phyloP scores from a whole-genome alignment of 2,113 vertebrate species.

The Cathartes aura region DNA sequence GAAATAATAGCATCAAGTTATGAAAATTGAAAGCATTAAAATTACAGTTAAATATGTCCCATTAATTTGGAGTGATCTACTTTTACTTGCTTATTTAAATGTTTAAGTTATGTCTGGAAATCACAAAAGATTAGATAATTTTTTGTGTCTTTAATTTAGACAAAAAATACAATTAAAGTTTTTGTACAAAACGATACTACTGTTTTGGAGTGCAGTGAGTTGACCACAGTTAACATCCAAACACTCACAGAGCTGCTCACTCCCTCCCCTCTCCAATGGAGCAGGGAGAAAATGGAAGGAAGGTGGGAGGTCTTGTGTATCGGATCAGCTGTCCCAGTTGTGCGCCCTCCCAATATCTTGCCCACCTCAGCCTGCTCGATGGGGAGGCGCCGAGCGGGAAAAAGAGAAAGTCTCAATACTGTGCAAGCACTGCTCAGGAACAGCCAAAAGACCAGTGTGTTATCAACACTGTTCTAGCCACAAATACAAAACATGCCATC shows the following conservation, averaged over 20 bases:
- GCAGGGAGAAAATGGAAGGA: background rate
- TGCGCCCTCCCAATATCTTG: background rate
- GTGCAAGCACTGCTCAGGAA: background rate
- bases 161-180: background rate
- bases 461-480: background rate
- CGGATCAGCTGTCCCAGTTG: background rate
- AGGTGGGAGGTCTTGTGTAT: background rate
- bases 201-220: background rate
- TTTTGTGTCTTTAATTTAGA: background rate
- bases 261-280: fast-evolving
- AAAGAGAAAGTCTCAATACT: background rate
- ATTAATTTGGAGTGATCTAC: background rate
- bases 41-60: background rate
- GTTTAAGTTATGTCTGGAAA: background rate
- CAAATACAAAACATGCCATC: background rate
- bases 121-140: background rate
- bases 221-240: background rate
- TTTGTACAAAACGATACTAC: background rate
- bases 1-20: background rate
- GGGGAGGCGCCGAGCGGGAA: fast-evolving
- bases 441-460: background rate
- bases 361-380: background rate
- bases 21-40: background rate
- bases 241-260: background rate
- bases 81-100: background rate